phyloP scores from a whole-genome alignment of 2,888 invertebrate species.

The Lypha dubia region DNA sequence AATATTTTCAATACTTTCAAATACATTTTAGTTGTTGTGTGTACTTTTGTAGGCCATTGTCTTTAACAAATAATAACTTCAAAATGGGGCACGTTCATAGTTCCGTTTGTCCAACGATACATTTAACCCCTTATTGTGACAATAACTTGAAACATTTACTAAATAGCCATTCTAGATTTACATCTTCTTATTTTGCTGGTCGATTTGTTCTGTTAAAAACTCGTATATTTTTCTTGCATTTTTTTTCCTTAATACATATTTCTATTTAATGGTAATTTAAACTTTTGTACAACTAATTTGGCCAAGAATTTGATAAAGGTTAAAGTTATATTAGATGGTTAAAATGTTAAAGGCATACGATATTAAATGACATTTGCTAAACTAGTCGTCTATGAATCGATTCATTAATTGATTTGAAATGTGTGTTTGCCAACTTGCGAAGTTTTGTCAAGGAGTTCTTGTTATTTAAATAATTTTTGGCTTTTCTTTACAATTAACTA shows the following conservation, averaged over 20 bases:
- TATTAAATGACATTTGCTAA: slow-evolving; percentile 13
- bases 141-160: slow-evolving; percentile 35
- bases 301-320: neutral
- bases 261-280: slow-evolving; percentile 24
- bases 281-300: slow-evolving; percentile 12
- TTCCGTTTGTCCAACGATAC: neutral
- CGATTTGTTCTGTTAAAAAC: slow-evolving; percentile 35
- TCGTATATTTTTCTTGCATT: neutral
- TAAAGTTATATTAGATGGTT: slow-evolving; percentile 57
- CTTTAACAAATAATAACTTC: neutral
- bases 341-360: slow-evolving; percentile 53
- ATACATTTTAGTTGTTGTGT: no score
- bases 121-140: neutral
- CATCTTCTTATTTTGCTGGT: slow-evolving; percentile 4
- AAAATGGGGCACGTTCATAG: neutral
- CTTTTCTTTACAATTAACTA: no score
- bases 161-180: slow-evolving; percentile 22
- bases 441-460: neutral
- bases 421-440: neutral
- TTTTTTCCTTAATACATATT: no score
- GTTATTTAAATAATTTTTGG: neutral
- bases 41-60: neutral
- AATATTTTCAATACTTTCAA: no score
- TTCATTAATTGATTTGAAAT: slow-evolving; percentile 1
- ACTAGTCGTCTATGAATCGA: neutral